A percentile compares a stretch with the other conserved stretches of the same genome.
Evolutionary conservation across 2,888 invertebrate genomes (phyloP).

Genomic region (Ametastegia equiseti): DNA sequence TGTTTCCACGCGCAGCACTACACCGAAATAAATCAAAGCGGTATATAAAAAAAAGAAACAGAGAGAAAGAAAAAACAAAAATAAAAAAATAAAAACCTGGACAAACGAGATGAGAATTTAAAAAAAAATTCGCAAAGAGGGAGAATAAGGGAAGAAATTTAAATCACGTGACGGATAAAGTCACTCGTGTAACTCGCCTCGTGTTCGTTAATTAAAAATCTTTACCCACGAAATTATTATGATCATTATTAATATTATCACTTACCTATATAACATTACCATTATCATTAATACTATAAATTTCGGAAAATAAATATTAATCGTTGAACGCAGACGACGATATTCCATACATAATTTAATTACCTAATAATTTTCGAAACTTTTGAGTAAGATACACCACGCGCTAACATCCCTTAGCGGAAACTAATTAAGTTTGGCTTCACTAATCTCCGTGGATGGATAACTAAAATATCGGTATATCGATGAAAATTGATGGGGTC

Average conservation of each 20-base stretch:
- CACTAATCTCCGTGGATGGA: too few relatives aligned
- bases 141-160: neutral
- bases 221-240: neutral
- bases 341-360: too few relatives aligned
- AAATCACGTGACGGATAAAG: neutral
- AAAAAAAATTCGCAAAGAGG: neutral
- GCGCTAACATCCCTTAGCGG: too few relatives aligned
- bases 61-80: neutral
- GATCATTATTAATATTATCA: neutral
- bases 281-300: too few relatives aligned
- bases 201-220: constrained; percentile 10
- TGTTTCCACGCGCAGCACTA: constrained; percentile 3
- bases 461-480: too few relatives aligned
- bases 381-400: too few relatives aligned
- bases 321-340: too few relatives aligned
- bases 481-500: too few relatives aligned
- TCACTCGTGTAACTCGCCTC: neutral
- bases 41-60: neutral
- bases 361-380: too few relatives aligned
- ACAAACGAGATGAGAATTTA: neutral
- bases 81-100: neutral
- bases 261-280: neutral
- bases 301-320: too few relatives aligned
- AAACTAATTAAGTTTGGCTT: too few relatives aligned
- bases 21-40: constrained; percentile 16